Evolutionary conservation across 2,797 vertebrate species (phyloP).

Genomic region (Gobio occitaniae): DNA sequence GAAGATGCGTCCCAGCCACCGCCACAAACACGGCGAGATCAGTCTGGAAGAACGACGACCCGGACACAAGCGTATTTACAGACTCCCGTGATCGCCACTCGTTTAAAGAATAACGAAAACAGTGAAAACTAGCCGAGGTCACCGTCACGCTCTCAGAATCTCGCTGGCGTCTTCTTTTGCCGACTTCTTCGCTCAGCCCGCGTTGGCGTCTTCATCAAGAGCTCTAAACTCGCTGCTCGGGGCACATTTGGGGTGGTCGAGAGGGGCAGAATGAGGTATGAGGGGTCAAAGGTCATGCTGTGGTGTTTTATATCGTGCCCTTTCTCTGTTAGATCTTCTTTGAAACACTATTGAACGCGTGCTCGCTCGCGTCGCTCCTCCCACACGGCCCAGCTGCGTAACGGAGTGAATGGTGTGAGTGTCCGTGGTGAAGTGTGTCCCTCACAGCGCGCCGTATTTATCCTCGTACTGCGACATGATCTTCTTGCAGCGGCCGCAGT

Average conservation of each 20-base stretch:
- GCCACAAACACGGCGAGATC: neutral
- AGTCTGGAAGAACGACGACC: conserved; percentile 31
- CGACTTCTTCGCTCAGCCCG: too few relatives aligned
- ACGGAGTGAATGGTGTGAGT: conserved; percentile 34
- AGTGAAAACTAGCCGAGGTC: neutral
- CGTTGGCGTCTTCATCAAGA: neutral
- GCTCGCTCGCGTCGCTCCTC: neutral
- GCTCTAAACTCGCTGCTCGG: neutral
- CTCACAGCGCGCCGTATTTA: conserved; percentile 94
- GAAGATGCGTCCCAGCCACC: too few relatives aligned
- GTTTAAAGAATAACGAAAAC: neutral
- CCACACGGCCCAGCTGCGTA: neutral
- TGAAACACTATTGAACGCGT: neutral
- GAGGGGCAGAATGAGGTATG: conserved; percentile 11
- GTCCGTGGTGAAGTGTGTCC: conserved; percentile 49
- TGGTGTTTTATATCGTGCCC: neutral
- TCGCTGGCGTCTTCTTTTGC: neutral
- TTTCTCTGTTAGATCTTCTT: neutral
- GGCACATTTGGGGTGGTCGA: neutral
- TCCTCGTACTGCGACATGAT: conserved; percentile 91
- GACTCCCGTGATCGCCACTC: neutral
- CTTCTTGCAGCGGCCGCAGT: conserved; percentile 94
- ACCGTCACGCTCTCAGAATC: neutral
- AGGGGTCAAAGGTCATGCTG: conserved; percentile 34
- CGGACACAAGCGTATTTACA: conserved; percentile 25